phyloP scores from a whole-genome alignment of 2,888 invertebrate species.

The Eretmocerus hayati region DNA sequence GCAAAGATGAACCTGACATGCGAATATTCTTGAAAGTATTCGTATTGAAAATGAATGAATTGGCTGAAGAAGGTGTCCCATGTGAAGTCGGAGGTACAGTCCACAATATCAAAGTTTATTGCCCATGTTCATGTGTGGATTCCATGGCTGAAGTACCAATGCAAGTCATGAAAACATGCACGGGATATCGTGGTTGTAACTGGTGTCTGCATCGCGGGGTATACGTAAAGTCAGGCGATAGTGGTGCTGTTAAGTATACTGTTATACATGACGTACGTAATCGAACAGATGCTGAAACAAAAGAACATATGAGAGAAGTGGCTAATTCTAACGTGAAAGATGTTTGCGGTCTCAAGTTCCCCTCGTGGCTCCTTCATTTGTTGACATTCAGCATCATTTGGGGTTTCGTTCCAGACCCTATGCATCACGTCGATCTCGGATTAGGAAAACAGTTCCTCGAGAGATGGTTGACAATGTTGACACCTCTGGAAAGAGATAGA shows the following conservation, averaged over 20 bases:
- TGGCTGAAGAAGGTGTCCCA: background rate
- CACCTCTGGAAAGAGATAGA: background rate
- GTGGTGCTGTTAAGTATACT: too few species aligned
- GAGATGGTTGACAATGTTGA: background rate
- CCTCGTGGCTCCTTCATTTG: background rate
- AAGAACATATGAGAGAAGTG: background rate
- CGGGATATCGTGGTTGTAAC: background rate
- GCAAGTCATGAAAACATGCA: background rate
- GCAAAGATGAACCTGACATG: constrained; percentile 1
- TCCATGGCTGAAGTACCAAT: background rate
- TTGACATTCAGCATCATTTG: background rate
- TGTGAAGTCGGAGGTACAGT: background rate
- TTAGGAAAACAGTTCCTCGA: background rate
- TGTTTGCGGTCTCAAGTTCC: background rate
- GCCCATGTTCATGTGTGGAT: background rate
- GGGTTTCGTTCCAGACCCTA: background rate
- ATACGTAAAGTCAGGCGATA: background rate
- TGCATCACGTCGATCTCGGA: background rate
- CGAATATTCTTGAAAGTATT: background rate
- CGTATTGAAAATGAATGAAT: background rate
- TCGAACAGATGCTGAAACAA: background rate
- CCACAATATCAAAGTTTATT: background rate
- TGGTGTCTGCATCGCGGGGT: background rate
- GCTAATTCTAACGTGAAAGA: background rate
- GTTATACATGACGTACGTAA: too few species aligned